These are phyloP conservation scores for Apotomis turbidana DNA, from an alignment of 2,888 invertebrate species.

Conservation along the genomic window DNA sequence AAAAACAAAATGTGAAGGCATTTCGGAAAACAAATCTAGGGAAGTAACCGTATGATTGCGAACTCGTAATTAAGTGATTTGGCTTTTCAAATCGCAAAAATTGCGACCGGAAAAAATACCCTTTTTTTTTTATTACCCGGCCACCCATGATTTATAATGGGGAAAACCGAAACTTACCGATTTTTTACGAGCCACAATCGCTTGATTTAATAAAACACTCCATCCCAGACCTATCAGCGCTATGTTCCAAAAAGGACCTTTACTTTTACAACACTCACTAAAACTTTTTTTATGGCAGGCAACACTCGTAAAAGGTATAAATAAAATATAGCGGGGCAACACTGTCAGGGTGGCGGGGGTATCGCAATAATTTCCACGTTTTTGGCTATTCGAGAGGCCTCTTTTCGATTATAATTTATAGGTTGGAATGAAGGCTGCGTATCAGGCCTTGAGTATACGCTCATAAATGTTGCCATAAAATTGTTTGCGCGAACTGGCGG, in stretches of 20 bases:
- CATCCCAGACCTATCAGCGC: slow-evolving; percentile 63
- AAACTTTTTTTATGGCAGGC: slow-evolving; percentile 76
- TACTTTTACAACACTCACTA: slow-evolving; percentile 74
- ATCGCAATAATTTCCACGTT: slow-evolving; percentile 76
- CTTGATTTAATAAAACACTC: slow-evolving; percentile 61
- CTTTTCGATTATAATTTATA: slow-evolving; percentile 80
- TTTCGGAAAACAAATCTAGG: too few species aligned
- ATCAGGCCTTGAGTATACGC: slow-evolving; percentile 60
- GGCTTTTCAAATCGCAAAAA: slow-evolving; percentile 14
- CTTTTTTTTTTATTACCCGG: slow-evolving; percentile 31
- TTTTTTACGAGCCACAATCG: slow-evolving; percentile 46
- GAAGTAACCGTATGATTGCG: too few species aligned
- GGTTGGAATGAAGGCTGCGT: slow-evolving; percentile 62
- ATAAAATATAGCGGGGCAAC: slow-evolving; percentile 75
- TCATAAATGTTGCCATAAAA: slow-evolving; percentile 77
- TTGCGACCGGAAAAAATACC: slow-evolving; percentile 26
- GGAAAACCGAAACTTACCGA: slow-evolving; percentile 35
- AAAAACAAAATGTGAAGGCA: too few species aligned
- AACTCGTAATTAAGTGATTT: slow-evolving; percentile 10
- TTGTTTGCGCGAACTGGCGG: slow-evolving; percentile 64
- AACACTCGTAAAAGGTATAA: slow-evolving; percentile 79
- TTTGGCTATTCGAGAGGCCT: slow-evolving; percentile 72
- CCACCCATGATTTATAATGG: slow-evolving; percentile 37
- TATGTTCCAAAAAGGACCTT: slow-evolving; percentile 61
- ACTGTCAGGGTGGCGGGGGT: slow-evolving; percentile 64